Conservation (phyloP, 2,888 invertebrate genomes). For the Stegophylla sp. region DNA sequence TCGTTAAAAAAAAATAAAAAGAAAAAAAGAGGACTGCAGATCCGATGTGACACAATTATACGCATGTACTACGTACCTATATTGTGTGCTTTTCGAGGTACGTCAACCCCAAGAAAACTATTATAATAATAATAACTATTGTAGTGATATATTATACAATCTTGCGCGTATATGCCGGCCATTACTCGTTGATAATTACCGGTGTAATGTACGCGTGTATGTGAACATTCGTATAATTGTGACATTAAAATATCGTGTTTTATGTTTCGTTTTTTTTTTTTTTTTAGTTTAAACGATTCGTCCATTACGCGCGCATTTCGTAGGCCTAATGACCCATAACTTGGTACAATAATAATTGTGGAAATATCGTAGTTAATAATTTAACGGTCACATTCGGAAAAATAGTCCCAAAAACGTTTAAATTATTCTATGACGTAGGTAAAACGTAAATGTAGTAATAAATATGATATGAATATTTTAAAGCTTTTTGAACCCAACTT, state of each 20-base stretch:
- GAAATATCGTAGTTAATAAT: not conserved
- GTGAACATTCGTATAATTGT: slow-evolving; percentile 38
- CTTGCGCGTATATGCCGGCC: not conserved
- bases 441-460: too few species aligned
- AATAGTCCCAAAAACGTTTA: not conserved
- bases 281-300: slow-evolving; percentile 30
- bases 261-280: slow-evolving; percentile 9
- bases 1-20: too few species aligned
- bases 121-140: not conserved
- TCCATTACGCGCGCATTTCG: slow-evolving; percentile 34
- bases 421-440: too few species aligned
- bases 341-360: not conserved
- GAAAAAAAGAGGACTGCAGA: not conserved
- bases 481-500: too few species aligned
- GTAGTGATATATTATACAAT: not conserved
- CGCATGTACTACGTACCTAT: not conserved
- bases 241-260: slow-evolving; percentile 42
- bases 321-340: slow-evolving; percentile 13
- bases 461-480: too few species aligned
- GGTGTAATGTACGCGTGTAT: not conserved
- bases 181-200: slow-evolving; percentile 43
- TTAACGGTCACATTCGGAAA: not conserved
- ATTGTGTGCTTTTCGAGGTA: not conserved
- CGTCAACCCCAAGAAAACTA: not conserved
- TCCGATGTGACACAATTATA: not conserved